phyloP scores from a whole-genome alignment of 2,888 invertebrate species.

The Xestia sexstrigata region DNA sequence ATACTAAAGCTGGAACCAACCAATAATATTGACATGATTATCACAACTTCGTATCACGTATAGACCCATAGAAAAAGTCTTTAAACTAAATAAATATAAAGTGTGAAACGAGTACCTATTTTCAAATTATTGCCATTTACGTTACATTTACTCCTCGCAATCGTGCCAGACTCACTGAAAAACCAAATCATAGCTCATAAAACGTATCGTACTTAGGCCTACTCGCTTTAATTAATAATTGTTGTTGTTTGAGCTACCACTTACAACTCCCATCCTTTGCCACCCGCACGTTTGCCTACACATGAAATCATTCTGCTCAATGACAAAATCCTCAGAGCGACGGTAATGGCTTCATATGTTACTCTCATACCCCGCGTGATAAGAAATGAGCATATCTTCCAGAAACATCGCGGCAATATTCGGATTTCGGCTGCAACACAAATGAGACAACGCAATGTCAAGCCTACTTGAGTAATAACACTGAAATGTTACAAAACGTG shows the following conservation, averaged over 20 bases:
- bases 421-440: constrained; percentile 69
- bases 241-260: constrained; percentile 25
- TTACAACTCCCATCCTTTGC: constrained; percentile 15
- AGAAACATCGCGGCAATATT: constrained; percentile 79
- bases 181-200: background rate
- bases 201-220: background rate
- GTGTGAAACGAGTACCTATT: background rate
- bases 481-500: constrained; percentile 15
- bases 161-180: background rate
- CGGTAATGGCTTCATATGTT: constrained; percentile 78
- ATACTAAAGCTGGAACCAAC: too few relatives aligned
- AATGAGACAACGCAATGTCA: constrained; percentile 61
- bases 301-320: constrained; percentile 59
- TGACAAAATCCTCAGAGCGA: constrained; percentile 69
- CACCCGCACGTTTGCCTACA: constrained; percentile 26
- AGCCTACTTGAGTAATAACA: constrained; percentile 31
- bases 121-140: background rate
- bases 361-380: constrained; percentile 72
- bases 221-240: constrained; percentile 31
- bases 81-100: background rate
- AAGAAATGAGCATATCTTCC: constrained; percentile 82
- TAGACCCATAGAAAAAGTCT: background rate
- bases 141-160: background rate
- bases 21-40: background rate
- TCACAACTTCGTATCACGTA: background rate